These are phyloP conservation scores for Sturmia bella DNA, from an alignment of 2,888 invertebrate genomes.

Conservation along the genomic window DNA sequence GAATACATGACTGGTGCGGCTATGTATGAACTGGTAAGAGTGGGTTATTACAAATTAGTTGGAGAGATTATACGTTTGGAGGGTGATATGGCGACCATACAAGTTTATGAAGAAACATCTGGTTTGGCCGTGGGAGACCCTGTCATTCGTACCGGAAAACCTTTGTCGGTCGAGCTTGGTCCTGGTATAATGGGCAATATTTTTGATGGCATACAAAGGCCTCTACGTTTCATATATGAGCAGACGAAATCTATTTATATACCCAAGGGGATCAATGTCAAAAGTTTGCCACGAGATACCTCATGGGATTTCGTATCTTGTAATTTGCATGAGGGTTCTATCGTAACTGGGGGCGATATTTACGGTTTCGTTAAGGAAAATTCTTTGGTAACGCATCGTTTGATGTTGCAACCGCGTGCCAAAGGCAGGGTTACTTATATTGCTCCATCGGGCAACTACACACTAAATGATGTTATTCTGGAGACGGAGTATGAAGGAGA, in stretches of 20 bases:
- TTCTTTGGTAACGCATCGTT: constrained; percentile 97
- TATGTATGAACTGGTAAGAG: constrained; percentile 99
- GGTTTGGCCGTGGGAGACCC: constrained; percentile 99
- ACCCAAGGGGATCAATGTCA: constrained; percentile 98
- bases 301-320: constrained; percentile 96
- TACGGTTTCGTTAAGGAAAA: constrained; percentile 98
- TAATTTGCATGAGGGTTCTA: constrained; percentile 91
- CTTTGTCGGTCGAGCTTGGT: constrained; percentile 98
- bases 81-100: constrained; percentile 99
- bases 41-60: constrained; percentile 97
- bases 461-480: constrained; percentile 94
- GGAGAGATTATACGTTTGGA: constrained; percentile 99
- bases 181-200: constrained; percentile 99
- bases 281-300: constrained; percentile 89
- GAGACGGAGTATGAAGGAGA: constrained; percentile 99
- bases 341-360: constrained; percentile 98
- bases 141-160: constrained; percentile 98
- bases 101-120: constrained; percentile 97
- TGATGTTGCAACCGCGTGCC: constrained; percentile 96
- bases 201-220: constrained; percentile 99
- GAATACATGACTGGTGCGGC: constrained; percentile 99
- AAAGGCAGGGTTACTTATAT: constrained; percentile 98
- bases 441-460: constrained; percentile 96
- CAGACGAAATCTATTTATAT: constrained; percentile 98
- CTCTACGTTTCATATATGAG: constrained; percentile 96